Conservation (phyloP, 2,888 invertebrate species). For the Agrilus cyanescens region DNA sequence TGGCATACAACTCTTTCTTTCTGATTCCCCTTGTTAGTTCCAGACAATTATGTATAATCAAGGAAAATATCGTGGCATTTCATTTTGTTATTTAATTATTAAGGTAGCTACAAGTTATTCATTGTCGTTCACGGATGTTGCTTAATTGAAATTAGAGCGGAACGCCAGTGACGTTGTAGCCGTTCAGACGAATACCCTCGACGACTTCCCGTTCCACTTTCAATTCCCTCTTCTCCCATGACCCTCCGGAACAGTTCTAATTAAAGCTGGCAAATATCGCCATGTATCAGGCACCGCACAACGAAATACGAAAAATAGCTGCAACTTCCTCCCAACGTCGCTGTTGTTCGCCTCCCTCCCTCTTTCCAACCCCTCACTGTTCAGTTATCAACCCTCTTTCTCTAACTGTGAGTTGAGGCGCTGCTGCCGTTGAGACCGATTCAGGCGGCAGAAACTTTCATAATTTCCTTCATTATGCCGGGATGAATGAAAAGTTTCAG, state of each 20-base stretch:
- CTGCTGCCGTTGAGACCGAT: neutral
- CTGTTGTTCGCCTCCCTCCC: no score
- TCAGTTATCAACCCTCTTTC: constrained; percentile 1
- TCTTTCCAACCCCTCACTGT: no score
- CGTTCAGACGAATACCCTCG: constrained; percentile 15
- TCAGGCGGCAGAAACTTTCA: constrained; percentile 25
- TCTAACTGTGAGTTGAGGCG: neutral
- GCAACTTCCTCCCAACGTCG: constrained; percentile 20
- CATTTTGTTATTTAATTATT: no score
- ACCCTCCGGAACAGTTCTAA: constrained; percentile 22
- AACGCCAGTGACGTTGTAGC: constrained; percentile 3
- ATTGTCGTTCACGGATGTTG: constrained; percentile 13
- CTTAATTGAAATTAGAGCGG: constrained; percentile 21
- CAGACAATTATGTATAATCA: no score
- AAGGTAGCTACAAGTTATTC: constrained; percentile 11
- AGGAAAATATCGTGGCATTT: no score
- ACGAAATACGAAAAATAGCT: constrained; percentile 26
- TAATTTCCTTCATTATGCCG: constrained; percentile 30
- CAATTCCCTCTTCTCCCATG: no score
- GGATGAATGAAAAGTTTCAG: constrained; percentile 24
- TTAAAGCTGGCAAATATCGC: constrained; percentile 22
- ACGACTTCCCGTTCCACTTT: no score
- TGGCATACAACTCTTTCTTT: no score
- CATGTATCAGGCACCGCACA: constrained; percentile 21
- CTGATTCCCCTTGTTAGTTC: no score